These are phyloP conservation scores for Eretmochelys imbricata DNA, from an alignment of 2,113 vertebrate genomes.

Conservation along the genomic window DNA sequence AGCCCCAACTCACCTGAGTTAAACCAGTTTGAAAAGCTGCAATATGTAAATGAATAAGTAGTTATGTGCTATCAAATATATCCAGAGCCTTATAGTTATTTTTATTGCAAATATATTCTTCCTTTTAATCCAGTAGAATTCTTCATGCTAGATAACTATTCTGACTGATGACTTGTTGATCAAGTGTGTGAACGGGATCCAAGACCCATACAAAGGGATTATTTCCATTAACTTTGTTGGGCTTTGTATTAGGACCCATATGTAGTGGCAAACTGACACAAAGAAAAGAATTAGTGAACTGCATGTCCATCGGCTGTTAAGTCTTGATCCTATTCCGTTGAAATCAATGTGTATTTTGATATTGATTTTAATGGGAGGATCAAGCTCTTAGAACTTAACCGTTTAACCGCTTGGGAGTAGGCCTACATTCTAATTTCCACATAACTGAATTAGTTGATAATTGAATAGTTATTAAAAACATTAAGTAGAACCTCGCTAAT, in stretches of 20 bases:
- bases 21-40: neutral
- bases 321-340: neutral
- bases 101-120: neutral
- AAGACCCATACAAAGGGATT: neutral
- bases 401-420: constrained; percentile 33
- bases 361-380: neutral
- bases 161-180: neutral
- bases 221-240: neutral
- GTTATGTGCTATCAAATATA: neutral
- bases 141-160: neutral
- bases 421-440: neutral
- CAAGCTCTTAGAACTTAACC: neutral
- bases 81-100: neutral
- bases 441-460: constrained; percentile 58
- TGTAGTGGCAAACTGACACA: neutral
- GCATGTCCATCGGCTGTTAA: neutral
- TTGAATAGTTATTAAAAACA: constrained; percentile 28
- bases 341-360: constrained; percentile 6
- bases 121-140: neutral
- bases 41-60: neutral
- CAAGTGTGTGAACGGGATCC: neutral
- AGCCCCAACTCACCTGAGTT: neutral
- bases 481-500: constrained; percentile 53
- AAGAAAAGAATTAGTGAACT: neutral
- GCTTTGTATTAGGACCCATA: neutral